Base-by-base conservation (phyloP, 2,888 invertebrate genomes). In the Pollenia griseotomentosa region DNA sequence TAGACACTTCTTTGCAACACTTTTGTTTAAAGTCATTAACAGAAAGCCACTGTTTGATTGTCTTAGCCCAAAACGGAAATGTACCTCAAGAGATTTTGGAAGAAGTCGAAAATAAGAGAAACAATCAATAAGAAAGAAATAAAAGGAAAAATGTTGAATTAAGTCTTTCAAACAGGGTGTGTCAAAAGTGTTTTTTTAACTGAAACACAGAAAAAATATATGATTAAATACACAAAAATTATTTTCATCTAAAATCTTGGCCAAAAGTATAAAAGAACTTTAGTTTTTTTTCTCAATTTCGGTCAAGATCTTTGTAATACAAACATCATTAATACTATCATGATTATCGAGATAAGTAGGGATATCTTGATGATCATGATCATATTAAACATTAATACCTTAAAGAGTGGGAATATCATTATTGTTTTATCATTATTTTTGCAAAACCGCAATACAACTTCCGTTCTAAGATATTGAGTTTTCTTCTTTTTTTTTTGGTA, bases 381-480 rank as follows among this genome's bases (percentile, higher is more conserved):
- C 59, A 42, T 53, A 66, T 74, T 44, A 81, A 81, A 81, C 65
- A 73, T 33, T 33, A 33, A 73, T 19, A 57, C 19, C 40, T 46
- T 10, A 23, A 46, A 55, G 40, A 42, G 19, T 65, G 66, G 73
- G 77, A 83, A 65, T 70, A 71, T 73, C 61, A 70, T 83, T 78
- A 73, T 78, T 82, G 48, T 73, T 70, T 85, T 46, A 85, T 78
- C 70, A 75, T 80, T 80, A 86, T 77, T 83, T 77, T 63, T 73
- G 73, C 84, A 84, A 87, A 87, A 87, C 87, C 87, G 84, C 87
- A 87, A 71, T 79, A 19, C 84, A 87, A 87, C 87, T 87, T 87
- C 87, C 87, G 87, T 82, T 87, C 77, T 42, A 74, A 51, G 51
- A 53, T 75, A 66, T 74, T 66, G 6, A 73, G 80, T 55, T 53